Evolutionary conservation across 2,797 vertebrate species (phyloP), one percentile per base, ranked within the genome.

Genomic region (Alca torda): DNA sequence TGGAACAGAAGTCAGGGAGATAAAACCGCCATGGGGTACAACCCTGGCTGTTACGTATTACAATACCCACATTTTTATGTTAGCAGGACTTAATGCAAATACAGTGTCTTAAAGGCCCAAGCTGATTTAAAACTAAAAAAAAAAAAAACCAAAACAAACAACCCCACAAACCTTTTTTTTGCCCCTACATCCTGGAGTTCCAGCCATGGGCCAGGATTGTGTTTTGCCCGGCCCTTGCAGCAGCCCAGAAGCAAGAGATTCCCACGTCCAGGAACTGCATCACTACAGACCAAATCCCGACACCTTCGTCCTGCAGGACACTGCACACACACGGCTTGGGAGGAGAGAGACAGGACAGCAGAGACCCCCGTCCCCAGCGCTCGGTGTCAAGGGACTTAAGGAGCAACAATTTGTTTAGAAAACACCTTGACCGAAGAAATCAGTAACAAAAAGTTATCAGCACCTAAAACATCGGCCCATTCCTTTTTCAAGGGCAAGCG

Each of bases 261-360:
- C 26, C 80, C 70, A 7, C 16, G 0, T 10, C 26, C 11, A 25
- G 39, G 78, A 81, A 1, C 13, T 6, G 39, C 8, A 23, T 39
- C 7, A 0, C 69, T 16, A 1, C 26, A 17, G 20, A 19, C 21
- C 75, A 39, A 2, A 4, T 8, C 26, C 6, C 15, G 59, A 9
- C 5, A 0, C 74, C 72, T 48, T 12, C 6, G 25, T 70, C 43
- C 73, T 18, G 76, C 74, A 39, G 69, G 50, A 50, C 31, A 11
- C 14, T 0, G 30, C 9, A 0, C 4, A 1, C 20, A 0, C 0
- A 0, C 21, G 28, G 0, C 11, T 46, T 4, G 19, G 46, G 14
- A 33, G 50, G 23, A 3, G 37, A 53, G 30, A 13, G 6, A 10
- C 16, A 30, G 43, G 26, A 28, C 25, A 24, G 5, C 25, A 41